These are phyloP conservation scores for Oscheius sp. DNA, from an alignment of 2,888 invertebrate species.

Conservation along the genomic window DNA sequence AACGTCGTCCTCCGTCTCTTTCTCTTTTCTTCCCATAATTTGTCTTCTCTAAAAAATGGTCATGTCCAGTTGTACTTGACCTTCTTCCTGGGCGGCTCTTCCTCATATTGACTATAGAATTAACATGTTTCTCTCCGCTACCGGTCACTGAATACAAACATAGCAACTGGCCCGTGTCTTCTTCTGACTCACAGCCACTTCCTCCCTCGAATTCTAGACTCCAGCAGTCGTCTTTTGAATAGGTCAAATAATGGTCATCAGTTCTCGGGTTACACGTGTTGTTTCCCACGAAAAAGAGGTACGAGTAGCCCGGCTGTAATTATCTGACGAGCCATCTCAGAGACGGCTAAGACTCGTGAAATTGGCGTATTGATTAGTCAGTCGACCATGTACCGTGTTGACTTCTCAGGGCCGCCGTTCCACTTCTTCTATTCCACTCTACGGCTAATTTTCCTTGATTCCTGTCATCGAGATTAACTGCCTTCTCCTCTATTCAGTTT, in stretches of 20 bases:
- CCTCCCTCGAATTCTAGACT: not conserved
- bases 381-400: slow-evolving; percentile 1
- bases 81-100: not conserved
- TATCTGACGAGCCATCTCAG: slow-evolving; percentile 22
- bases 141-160: slow-evolving; percentile 35
- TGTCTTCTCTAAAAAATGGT: no score
- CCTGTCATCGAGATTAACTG: slow-evolving; percentile 6
- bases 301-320: not conserved
- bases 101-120: slow-evolving; percentile 25
- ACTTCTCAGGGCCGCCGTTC: slow-evolving; percentile 16
- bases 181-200: slow-evolving; percentile 4
- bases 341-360: slow-evolving; percentile 28
- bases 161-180: not conserved
- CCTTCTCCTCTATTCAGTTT: not conserved
- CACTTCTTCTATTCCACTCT: not conserved
- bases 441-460: slow-evolving; percentile 15
- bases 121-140: slow-evolving; percentile 34
- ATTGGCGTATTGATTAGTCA: slow-evolving; percentile 37
- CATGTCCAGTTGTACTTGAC: not conserved
- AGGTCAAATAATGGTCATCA: slow-evolving; percentile 16
- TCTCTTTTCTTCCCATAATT: no score
- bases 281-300: not conserved
- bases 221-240: not conserved
- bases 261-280: slow-evolving; percentile 1
- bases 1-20: no score